Conservation (phyloP, 2,797 vertebrate species). For the Peromyscus attwateri region DNA sequence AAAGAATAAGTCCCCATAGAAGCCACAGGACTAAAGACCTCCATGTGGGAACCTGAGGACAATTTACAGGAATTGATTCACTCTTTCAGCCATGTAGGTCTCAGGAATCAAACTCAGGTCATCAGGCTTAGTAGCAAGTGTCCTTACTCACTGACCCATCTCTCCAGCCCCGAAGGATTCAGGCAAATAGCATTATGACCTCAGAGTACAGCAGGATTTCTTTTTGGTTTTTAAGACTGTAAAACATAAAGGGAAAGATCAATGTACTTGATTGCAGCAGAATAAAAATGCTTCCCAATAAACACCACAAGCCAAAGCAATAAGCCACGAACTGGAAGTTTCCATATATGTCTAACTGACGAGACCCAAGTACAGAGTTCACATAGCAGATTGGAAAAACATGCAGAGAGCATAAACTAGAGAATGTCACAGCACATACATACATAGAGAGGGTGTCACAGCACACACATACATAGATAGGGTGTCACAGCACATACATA, state of each 20-base stretch:
- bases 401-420: neutral
- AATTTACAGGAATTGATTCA: neutral
- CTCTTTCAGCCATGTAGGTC: neutral
- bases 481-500: neutral
- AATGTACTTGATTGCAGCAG: neutral
- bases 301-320: neutral
- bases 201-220: neutral
- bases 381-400: neutral
- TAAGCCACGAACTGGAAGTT: constrained; percentile 10
- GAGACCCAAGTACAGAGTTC: neutral
- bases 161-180: too few relatives aligned
- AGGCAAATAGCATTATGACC: neutral
- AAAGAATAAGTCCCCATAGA: neutral
- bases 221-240: constrained; percentile 20
- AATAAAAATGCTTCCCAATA: neutral
- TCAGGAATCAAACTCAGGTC: neutral
- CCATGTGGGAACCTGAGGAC: neutral
- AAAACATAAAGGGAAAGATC: constrained; percentile 43
- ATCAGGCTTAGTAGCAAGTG: neutral
- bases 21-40: neutral
- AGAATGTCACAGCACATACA: neutral
- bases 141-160: neutral
- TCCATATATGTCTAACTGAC: neutral
- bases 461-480: too few relatives aligned
- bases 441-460: neutral